phyloP scores from a whole-genome alignment of 2,113 vertebrate species.

The Himantopus leucocephalus region DNA sequence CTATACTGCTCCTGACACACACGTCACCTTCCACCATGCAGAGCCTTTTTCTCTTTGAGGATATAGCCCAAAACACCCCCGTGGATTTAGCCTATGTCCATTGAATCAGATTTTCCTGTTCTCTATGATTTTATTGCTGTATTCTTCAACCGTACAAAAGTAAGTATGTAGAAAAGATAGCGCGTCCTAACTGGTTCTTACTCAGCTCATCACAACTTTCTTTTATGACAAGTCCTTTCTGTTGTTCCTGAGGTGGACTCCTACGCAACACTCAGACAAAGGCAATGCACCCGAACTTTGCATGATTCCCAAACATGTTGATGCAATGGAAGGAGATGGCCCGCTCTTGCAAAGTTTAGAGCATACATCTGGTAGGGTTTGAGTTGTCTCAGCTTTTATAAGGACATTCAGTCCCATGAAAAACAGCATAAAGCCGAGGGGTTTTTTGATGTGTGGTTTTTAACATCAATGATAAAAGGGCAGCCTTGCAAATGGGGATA shows the following conservation, averaged over 20 bases:
- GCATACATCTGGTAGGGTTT: not conserved
- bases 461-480: rapidly evolving
- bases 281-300: not conserved
- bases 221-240: not conserved
- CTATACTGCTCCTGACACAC: not conserved
- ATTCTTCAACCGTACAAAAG: not conserved
- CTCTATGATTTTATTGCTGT: not conserved
- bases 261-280: not conserved
- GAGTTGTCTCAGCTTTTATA: not conserved
- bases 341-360: not conserved
- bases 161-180: not conserved
- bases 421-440: not conserved
- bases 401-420: not conserved
- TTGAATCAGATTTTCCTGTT: not conserved
- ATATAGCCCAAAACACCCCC: not conserved
- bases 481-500: not conserved
- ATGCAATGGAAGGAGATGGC: not conserved
- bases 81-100: not conserved
- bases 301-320: not conserved
- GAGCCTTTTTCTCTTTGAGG: not conserved
- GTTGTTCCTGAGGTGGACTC: not conserved
- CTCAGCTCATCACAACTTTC: not conserved
- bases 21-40: not conserved
- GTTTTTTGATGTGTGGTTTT: not conserved
- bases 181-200: not conserved